Conservation (phyloP, 2,888 invertebrate species). For the Anaspis maculata region DNA sequence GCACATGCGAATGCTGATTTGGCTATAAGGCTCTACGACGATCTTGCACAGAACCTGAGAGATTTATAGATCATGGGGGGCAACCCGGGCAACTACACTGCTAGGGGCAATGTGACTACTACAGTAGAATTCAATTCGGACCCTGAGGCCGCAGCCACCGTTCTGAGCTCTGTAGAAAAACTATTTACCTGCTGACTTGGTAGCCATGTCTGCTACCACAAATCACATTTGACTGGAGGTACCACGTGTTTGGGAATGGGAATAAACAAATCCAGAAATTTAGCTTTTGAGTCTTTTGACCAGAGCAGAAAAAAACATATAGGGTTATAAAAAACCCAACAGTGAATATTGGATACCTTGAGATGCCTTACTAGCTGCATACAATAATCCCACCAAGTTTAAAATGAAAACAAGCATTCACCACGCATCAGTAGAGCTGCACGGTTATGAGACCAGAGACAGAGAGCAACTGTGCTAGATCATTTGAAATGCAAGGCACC, state of each 20-base stretch:
- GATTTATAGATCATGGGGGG: constrained; percentile 74
- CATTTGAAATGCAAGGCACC: constrained; percentile 24
- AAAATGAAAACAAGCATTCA: constrained; percentile 19
- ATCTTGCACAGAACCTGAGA: constrained; percentile 54
- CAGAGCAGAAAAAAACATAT: constrained; percentile 39
- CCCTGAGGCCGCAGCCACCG: constrained; percentile 68
- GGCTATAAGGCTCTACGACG: constrained; percentile 59
- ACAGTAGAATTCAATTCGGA: constrained; percentile 74
- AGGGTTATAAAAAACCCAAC: not conserved
- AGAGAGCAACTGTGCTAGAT: constrained; percentile 57
- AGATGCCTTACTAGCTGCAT: constrained; percentile 45
- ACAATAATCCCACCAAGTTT: constrained; percentile 39
- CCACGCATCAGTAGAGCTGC: constrained; percentile 52
- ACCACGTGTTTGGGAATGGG: constrained; percentile 42
- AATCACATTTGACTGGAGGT: constrained; percentile 51
- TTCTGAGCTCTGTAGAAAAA: constrained; percentile 48
- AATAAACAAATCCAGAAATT: constrained; percentile 36
- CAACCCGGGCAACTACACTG: constrained; percentile 59
- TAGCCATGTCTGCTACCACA: constrained; percentile 44
- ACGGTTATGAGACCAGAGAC: constrained; percentile 51
- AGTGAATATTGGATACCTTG: constrained; percentile 37
- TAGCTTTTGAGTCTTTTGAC: constrained; percentile 48
- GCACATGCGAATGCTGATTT: constrained; percentile 75
- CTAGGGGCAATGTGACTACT: constrained; percentile 51
- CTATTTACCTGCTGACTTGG: constrained; percentile 60